Percentiles rank a stretch among this genome's conserved stretches.
Conservation (phyloP, 2,797 vertebrate species). For the Anguilla marmorata region DNA sequence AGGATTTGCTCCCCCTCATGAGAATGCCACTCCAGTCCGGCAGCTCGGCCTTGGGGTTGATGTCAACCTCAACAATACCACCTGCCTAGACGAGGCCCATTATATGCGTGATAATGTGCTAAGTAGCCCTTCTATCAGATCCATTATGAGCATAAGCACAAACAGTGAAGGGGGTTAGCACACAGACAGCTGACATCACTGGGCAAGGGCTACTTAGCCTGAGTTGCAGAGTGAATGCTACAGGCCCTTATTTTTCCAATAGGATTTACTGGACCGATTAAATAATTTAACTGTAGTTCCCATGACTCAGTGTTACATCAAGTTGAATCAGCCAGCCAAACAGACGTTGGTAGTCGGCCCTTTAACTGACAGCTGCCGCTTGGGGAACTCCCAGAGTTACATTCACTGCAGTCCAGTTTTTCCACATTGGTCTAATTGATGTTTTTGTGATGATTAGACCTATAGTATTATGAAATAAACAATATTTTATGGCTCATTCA, state of each 20-base stretch:
- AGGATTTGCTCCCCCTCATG: background rate
- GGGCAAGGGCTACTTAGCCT: background rate
- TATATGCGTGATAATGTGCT: slow-evolving; percentile 18
- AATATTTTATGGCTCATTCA: no score
- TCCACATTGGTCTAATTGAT: no score
- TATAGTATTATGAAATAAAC: no score
- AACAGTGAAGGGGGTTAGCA: slow-evolving; percentile 5
- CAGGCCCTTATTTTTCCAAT: background rate
- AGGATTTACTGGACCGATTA: background rate
- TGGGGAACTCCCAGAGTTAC: background rate
- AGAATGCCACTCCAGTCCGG: background rate
- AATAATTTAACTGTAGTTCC: background rate
- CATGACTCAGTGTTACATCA: background rate
- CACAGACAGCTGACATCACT: background rate
- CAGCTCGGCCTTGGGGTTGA: background rate
- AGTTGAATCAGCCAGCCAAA: background rate
- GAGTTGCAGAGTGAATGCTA: background rate
- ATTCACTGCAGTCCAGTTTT: background rate
- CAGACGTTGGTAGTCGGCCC: background rate
- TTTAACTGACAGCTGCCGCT: background rate
- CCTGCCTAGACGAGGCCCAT: background rate
- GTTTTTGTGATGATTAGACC: no score
- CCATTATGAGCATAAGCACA: slow-evolving; percentile 7
- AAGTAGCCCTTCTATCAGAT: background rate
- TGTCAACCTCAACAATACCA: background rate